Base-by-base conservation (phyloP, 2,888 invertebrate species). In the Spialia ferax region DNA sequence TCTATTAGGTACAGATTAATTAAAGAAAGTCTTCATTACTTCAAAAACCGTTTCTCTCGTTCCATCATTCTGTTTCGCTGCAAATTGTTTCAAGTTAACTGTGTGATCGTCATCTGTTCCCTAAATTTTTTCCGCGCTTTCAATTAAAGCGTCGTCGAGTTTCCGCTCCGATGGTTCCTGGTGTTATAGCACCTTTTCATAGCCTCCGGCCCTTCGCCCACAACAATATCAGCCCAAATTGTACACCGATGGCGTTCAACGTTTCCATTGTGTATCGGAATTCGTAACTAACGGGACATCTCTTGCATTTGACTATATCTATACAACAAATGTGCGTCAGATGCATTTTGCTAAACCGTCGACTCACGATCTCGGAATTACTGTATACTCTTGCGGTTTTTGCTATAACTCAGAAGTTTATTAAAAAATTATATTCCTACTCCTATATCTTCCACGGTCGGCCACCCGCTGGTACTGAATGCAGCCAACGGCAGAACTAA, bases 171-270 rank as follows among this genome's bases (percentile, higher is more conserved):
- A n/a, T 60, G 66, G 54, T 35, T 59, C 23, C 54, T 60, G 18
- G 65, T 20, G 18, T 54, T 45, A 59, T 57, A 26, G 80, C 76
- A 85, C 80, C 83, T 86, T 88, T 89, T 87, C 85, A 79, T 75
- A 75, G 80, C 82, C 75, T 23, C 59, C 38, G 55, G 74, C 76
- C 77, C 75, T 77, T 74, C 72, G 73, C 68, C 60, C 65, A 42
- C 82, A 79, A 88, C 86, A 85, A 88, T 88, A 85, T 86, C 79
- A 77, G 72, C 75, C 85, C 80, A 86, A 88, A 89, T 88, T 86
- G 83, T 82, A 84, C 79, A 79, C 84, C 84, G 66, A 65, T 66
- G 22, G 59, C 66, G 52, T 52, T 77, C 76, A 77, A 79, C 79
- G 80, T 80, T 73, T 78, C 81, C 74, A 87, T 89, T 88, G 86